Evolutionary conservation across 2,888 invertebrate genomes (phyloP).

Genomic region (Teleogryllus oceanicus): DNA sequence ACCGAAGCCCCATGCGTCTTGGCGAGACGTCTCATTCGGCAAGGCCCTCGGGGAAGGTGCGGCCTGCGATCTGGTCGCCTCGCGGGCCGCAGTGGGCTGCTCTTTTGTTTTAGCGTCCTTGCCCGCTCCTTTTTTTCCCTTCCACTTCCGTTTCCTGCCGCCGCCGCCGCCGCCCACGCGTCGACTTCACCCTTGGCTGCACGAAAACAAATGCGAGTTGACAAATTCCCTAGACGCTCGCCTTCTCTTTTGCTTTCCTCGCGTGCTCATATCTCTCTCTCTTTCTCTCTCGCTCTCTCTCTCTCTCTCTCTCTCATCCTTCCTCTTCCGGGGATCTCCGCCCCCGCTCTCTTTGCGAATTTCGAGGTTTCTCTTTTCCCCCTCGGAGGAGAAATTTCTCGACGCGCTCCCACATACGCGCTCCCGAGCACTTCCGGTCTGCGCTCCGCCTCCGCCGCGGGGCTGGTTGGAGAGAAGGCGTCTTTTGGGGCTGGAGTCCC

Average conservation of each 20-base stretch:
- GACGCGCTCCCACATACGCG: no score
- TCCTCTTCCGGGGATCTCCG: background rate
- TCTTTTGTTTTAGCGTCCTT: background rate
- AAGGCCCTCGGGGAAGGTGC: no score
- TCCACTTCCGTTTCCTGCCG: background rate
- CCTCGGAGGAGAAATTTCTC: background rate
- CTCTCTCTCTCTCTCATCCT: background rate
- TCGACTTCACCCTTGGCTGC: constrained; percentile 18
- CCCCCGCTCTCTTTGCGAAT: background rate
- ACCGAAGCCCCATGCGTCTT: no score
- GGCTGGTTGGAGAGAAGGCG: no score
- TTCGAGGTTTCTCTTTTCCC: background rate
- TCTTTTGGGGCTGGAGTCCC: no score
- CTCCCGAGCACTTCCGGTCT: no score
- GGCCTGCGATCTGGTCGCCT: no score
- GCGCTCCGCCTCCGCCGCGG: no score
- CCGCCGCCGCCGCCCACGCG: background rate
- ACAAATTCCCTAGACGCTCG: background rate
- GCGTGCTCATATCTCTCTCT: background rate
- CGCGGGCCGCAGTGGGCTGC: no score
- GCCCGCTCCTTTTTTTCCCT: background rate
- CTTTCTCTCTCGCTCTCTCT: background rate
- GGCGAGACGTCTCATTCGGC: no score
- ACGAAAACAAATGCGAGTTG: constrained; percentile 18
- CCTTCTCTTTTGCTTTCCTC: background rate